Conservation (phyloP, 1,140 invertebrate species). For the Bombus waltoni region DNA sequence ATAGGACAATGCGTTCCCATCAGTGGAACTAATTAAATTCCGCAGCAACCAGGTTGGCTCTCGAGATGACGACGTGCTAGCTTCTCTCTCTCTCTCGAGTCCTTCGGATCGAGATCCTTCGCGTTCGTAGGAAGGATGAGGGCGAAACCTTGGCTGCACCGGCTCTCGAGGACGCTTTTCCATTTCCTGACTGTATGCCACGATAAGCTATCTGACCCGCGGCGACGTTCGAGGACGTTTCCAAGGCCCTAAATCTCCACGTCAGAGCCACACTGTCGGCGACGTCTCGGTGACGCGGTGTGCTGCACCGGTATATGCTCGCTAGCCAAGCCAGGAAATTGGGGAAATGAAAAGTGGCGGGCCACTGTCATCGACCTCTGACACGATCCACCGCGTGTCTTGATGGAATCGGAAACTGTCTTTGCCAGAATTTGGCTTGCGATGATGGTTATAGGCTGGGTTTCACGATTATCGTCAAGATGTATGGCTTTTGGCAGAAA, state of each 20-base stretch:
- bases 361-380: background rate
- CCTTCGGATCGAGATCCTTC: background rate
- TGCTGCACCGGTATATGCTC: background rate
- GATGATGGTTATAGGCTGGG: background rate
- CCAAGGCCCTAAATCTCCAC: background rate
- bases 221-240: slow-evolving; percentile 1
- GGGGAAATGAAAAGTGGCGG: slow-evolving; percentile 13
- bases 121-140: background rate
- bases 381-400: background rate
- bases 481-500: too few species aligned
- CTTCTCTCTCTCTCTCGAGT: background rate
- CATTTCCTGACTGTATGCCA: background rate
- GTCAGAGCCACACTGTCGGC: background rate
- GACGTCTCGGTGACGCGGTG: background rate
- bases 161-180: slow-evolving; percentile 7
- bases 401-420: background rate
- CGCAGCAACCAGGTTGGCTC: background rate
- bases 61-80: slow-evolving; percentile 1
- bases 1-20: slow-evolving; percentile 11
- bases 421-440: background rate
- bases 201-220: slow-evolving; percentile 6
- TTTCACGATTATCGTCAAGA: background rate
- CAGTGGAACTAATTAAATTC: slow-evolving; percentile 16
- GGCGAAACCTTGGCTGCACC: background rate
- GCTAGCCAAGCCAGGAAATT: background rate